Evolutionary conservation across 2,113 vertebrate species (phyloP), one percentile per base, ranked within the genome.

Genomic region (Bufo gargarizans): DNA sequence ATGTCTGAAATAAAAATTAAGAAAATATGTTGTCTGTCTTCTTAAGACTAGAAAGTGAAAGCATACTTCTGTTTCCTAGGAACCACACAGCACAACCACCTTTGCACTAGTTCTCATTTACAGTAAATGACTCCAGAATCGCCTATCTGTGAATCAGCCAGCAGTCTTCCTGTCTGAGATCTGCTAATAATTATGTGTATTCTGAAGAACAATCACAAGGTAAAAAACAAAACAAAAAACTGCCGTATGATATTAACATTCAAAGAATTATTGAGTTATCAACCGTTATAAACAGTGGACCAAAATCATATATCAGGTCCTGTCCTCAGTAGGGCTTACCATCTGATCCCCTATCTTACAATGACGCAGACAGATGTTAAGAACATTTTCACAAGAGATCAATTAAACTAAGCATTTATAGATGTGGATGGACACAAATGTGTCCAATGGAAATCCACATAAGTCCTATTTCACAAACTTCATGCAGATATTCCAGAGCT

Each of bases 91-190:
- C 69, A 63, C 59, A 14, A 45, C 33, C 45, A 72, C 22, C n/a
- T 43, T 45, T 45, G 4, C 4, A 71, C 6, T 5, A 72, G 33
- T 45, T 72, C 33, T 72, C 43, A 3, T 74, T 74, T 74, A 74
- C 71, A 74, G 71, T 74, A 74, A 74, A 74, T 74, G 71, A 74
- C 71, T 45, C 71, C 71, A 71, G 2, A 43, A 19, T 5, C 0
- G 0, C 49, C 45, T 47, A 74, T 74, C 45, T 74, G 71, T 74
- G 16, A 74, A 74, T 74, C 71, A 74, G 49, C 43, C 43, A 17
- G 71, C 45, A 74, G 43, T 17, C 71, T 74, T 74, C 71, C 71
- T 74, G 71, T 74, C 45, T 74, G 43, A 74, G 45, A 74, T 16
- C 71, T 45, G 69, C 5, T 74, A 14, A 47, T 49, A 43, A 22